Evolutionary conservation across 2,888 invertebrate genomes (phyloP).

Genomic region (Melanchra persicariae): DNA sequence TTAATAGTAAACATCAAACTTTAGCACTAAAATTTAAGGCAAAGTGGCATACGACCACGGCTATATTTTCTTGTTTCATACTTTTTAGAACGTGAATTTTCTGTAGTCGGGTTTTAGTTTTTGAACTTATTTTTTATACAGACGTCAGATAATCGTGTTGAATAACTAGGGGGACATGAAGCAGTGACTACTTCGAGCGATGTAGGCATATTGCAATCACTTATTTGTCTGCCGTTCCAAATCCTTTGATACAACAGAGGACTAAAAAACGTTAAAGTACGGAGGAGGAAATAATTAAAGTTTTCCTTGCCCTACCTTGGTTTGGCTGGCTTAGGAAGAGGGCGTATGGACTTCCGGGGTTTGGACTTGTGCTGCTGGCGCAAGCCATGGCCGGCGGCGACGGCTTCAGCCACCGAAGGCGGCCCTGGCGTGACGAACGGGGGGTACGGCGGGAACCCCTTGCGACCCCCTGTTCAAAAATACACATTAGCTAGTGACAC

Average conservation of each 20-base stretch:
- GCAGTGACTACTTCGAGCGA: too few species aligned
- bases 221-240: neutral
- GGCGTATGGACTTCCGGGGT: conserved; percentile 70
- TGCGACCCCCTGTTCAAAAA: neutral
- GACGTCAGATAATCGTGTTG: too few species aligned
- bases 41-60: too few species aligned
- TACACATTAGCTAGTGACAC: conserved; percentile 1
- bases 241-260: neutral
- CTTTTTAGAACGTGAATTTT: too few species aligned
- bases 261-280: neutral
- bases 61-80: too few species aligned
- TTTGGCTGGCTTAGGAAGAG: conserved; percentile 81
- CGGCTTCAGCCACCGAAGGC: conserved; percentile 83
- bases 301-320: conserved; percentile 75
- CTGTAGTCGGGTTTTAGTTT: too few species aligned
- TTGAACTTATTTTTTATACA: too few species aligned
- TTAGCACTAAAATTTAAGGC: too few species aligned
- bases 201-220: neutral
- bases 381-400: conserved; percentile 81
- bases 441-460: conserved; percentile 82
- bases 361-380: conserved; percentile 77
- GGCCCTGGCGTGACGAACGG: conserved; percentile 79
- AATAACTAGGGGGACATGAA: too few species aligned
- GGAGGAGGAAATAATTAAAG: too few species aligned
- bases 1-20: too few species aligned